Percentiles rank a stretch among this genome's conserved stretches.
Evolutionary conservation across 2,113 vertebrate genomes (phyloP).

Genomic region (Myotis lucifugus): DNA sequence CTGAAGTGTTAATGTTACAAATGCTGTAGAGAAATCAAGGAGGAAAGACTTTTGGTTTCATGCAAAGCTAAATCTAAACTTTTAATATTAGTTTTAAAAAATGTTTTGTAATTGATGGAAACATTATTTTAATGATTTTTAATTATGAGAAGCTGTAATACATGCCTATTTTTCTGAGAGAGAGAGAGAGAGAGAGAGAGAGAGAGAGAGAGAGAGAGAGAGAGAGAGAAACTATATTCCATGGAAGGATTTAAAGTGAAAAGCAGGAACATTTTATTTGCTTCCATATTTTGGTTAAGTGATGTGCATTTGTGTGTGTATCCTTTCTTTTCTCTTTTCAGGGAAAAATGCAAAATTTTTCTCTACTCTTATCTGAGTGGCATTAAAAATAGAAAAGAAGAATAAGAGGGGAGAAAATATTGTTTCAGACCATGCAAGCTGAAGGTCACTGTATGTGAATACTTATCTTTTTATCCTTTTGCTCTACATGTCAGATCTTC

Average conservation of each 20-base stretch:
- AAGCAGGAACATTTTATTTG: neutral
- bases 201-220: neutral
- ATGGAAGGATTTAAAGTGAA: neutral
- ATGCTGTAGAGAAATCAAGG: neutral
- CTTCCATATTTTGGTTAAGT: neutral
- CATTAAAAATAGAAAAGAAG: neutral
- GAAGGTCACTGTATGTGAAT: neutral
- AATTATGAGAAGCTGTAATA: neutral
- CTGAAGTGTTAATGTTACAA: neutral
- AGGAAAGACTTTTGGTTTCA: neutral
- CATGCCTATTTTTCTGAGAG: neutral
- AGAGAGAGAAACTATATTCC: neutral
- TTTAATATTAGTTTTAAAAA: neutral
- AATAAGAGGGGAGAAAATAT: neutral
- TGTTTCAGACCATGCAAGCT: neutral
- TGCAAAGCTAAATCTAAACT: neutral
- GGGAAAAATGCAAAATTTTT: slow-evolving; percentile 32
- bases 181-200: neutral
- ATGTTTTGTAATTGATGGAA: neutral
- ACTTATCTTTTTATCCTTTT: neutral
- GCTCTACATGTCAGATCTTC: neutral
- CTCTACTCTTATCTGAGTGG: neutral
- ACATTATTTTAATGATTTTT: slow-evolving; percentile 20
- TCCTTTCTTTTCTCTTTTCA: neutral
- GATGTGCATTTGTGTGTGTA: neutral